Evolutionary conservation across 2,888 invertebrate species (phyloP).

Genomic region (Thera britannica): DNA sequence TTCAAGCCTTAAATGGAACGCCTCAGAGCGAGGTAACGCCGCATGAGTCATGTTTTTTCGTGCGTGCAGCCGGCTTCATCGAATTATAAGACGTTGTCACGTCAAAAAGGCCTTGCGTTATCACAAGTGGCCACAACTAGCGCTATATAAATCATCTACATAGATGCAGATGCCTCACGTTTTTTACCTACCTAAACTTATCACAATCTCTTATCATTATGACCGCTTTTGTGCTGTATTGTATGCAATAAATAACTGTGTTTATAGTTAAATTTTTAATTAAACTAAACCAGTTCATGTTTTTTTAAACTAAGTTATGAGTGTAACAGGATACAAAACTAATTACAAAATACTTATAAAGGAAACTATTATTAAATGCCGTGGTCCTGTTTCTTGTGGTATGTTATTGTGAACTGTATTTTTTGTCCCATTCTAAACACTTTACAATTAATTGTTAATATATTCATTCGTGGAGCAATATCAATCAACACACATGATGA

Average conservation of each 20-base stretch:
- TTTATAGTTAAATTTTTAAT: background rate
- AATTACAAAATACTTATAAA: conserved; percentile 39
- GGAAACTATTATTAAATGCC: conserved; percentile 36
- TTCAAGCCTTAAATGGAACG: no score
- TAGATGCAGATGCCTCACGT: no score
- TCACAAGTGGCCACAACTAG: no score
- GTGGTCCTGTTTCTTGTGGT: conserved; percentile 4
- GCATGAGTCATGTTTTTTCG: no score
- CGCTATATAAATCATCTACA: no score
- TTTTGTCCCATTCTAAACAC: conserved; percentile 37
- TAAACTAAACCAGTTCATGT: background rate
- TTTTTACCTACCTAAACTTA: no score
- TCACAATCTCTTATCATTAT: background rate
- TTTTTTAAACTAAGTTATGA: conserved; percentile 7
- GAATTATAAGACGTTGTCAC: no score
- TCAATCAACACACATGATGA: conserved; percentile 52
- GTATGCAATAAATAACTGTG: background rate
- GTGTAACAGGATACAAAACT: conserved; percentile 43
- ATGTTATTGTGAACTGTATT: conserved; percentile 36
- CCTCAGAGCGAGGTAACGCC: no score
- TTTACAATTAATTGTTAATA: conserved; percentile 43
- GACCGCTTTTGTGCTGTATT: background rate
- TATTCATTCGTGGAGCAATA: conserved; percentile 56
- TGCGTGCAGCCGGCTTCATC: no score
- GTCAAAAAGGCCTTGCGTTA: no score